phyloP scores from a whole-genome alignment of 2,888 invertebrate genomes.

The Pyrocoelia pectoralis region DNA sequence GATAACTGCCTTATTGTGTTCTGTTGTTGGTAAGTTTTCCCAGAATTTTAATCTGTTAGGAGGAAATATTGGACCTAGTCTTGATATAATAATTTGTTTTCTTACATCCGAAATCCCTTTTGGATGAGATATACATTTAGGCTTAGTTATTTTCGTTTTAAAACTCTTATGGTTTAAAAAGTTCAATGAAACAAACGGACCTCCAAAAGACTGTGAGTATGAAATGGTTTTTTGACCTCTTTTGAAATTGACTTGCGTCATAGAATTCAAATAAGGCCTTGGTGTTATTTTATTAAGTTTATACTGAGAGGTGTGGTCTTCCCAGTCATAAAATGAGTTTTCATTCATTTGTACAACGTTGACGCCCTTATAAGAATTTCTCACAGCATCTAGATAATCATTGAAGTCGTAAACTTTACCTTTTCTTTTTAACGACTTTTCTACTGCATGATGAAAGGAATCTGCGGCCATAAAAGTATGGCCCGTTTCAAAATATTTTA shows the following conservation, averaged over 20 bases:
- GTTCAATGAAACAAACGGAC: background rate
- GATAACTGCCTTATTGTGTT: background rate
- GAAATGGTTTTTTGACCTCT: conserved; percentile 8
- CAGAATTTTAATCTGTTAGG: background rate
- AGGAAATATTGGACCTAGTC: background rate
- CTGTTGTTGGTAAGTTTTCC: background rate
- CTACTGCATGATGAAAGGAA: conserved; percentile 32
- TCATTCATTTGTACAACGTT: conserved; percentile 15
- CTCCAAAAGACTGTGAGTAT: background rate
- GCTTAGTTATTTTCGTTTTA: conserved; percentile 11
- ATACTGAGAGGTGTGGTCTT: conserved; percentile 26
- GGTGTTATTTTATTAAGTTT: conserved; percentile 28
- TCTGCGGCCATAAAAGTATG: conserved; percentile 34
- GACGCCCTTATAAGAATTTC: conserved; percentile 9
- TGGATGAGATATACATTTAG: background rate
- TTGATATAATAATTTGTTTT: conserved; percentile 2
- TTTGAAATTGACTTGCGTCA: conserved; percentile 22
- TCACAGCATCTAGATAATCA: conserved; percentile 20
- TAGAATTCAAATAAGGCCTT: conserved; percentile 20
- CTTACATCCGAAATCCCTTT: conserved; percentile 8
- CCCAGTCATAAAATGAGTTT: conserved; percentile 24
- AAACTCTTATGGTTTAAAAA: conserved; percentile 5
- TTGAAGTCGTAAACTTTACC: conserved; percentile 27
- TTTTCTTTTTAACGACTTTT: conserved; percentile 20
- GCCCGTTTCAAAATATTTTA: conserved; percentile 34